phyloP scores from a whole-genome alignment of 2,113 vertebrate species.

The Apus apus region DNA sequence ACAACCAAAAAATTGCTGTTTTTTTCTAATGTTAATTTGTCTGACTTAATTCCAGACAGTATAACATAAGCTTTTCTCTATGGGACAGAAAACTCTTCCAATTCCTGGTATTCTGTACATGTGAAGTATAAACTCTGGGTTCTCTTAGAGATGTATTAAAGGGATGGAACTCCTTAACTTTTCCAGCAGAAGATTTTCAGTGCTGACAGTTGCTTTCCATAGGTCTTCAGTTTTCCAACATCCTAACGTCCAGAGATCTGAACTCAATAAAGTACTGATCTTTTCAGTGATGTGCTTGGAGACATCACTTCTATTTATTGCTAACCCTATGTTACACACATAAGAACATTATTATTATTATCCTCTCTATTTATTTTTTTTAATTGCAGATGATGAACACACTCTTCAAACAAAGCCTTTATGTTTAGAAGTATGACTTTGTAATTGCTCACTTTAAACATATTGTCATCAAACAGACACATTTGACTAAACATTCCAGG shows the following conservation, averaged over 20 bases:
- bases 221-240: neutral
- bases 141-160: neutral
- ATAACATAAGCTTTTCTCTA: neutral
- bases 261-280: constrained; percentile 25
- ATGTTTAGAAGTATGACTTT: neutral
- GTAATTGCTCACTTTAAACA: neutral
- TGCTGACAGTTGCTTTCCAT: neutral
- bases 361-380: neutral
- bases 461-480: neutral
- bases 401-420: neutral
- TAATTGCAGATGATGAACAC: neutral
- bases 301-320: neutral
- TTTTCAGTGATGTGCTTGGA: neutral
- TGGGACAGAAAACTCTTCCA: neutral
- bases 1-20: no score
- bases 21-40: neutral
- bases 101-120: neutral
- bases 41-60: neutral
- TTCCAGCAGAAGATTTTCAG: neutral
- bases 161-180: neutral
- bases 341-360: neutral
- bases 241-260: neutral
- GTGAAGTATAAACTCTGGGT: neutral
- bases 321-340: neutral
- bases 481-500: neutral